phyloP scores from a whole-genome alignment of 2,797 vertebrate genomes.

The Pteronotus mesoamericanus region DNA sequence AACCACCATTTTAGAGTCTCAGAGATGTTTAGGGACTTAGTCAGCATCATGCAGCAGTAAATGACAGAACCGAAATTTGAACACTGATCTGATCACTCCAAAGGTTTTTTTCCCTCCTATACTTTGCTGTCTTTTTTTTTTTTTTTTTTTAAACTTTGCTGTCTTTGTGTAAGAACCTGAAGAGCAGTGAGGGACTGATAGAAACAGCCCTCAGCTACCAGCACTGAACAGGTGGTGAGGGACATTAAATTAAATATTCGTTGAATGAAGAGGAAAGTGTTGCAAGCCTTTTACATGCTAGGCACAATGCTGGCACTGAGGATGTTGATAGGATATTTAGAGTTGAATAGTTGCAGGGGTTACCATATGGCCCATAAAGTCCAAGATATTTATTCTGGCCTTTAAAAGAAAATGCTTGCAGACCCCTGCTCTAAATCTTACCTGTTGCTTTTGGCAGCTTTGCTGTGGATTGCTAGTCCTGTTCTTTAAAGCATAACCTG shows the following conservation, averaged over 20 bases:
- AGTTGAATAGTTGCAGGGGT: neutral
- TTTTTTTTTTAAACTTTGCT: no score
- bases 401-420: neutral
- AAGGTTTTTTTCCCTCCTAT: neutral
- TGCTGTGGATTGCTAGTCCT: neutral
- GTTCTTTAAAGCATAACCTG: neutral
- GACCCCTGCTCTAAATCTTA: neutral
- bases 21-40: neutral
- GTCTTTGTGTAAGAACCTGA: neutral
- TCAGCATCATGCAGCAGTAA: neutral
- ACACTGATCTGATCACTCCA: neutral
- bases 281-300: neutral
- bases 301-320: neutral
- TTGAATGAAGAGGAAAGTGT: neutral
- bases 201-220: neutral
- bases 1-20: neutral
- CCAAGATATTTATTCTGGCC: neutral
- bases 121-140: neutral
- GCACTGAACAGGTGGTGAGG: neutral
- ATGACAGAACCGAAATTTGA: conserved; percentile 23
- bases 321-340: neutral
- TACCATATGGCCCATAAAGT: neutral
- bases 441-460: neutral
- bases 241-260: neutral
- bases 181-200: neutral